phyloP scores from a whole-genome alignment of 2,888 invertebrate species.

The Leptarthrus brevirostris region DNA sequence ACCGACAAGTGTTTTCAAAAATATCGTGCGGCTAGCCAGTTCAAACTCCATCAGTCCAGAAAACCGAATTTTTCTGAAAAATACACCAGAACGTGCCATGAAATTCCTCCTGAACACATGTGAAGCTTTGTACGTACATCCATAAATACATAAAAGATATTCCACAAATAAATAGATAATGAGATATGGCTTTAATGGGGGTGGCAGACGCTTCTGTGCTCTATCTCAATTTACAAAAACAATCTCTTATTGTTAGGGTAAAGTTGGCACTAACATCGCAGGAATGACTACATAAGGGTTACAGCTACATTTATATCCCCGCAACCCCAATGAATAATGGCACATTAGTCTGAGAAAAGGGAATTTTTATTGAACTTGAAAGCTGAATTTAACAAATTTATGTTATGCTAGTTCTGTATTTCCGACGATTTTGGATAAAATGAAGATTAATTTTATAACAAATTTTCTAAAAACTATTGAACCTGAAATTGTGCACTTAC shows the following conservation, averaged over 20 bases:
- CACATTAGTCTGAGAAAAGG: neutral
- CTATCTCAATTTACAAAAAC: conserved; percentile 9
- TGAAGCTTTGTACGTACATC: neutral
- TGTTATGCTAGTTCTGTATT: neutral
- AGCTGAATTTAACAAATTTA: conserved; percentile 12
- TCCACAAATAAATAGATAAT: conserved; percentile 35
- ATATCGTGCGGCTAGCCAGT: conserved; percentile 2
- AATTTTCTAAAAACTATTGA: neutral
- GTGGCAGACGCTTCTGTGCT: conserved; percentile 10
- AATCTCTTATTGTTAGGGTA: neutral
- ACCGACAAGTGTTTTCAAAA: conserved; percentile 28
- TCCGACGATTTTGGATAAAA: neutral
- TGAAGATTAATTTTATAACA: neutral
- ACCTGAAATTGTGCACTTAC: neutral
- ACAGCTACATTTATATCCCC: neutral
- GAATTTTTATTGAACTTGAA: conserved; percentile 37
- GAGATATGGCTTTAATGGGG: conserved; percentile 5
- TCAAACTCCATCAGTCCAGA: neutral
- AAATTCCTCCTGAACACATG: conserved; percentile 1
- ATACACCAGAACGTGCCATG: neutral
- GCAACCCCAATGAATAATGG: conserved; percentile 25
- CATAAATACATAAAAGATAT: conserved; percentile 18
- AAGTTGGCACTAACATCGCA: neutral
- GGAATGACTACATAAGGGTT: neutral
- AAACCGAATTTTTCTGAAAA: conserved; percentile 4